These are phyloP conservation scores for Platerodrilus igneus DNA, from an alignment of 2,888 invertebrate genomes.

Conservation along the genomic window DNA sequence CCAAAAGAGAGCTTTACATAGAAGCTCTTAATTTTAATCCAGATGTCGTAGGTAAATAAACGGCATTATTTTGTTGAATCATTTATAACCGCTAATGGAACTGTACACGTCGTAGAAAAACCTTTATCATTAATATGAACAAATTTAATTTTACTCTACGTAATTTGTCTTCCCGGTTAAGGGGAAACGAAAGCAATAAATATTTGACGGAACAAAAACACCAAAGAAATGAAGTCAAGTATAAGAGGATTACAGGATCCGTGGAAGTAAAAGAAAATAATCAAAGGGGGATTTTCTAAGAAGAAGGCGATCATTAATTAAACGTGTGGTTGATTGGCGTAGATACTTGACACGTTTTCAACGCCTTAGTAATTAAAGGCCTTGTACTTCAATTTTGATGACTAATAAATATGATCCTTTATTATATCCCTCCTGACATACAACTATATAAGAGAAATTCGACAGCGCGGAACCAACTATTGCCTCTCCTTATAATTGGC, in stretches of 20 bases:
- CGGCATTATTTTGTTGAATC: constrained; percentile 40
- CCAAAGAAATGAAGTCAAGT: constrained; percentile 23
- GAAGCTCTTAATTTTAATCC: constrained; percentile 37
- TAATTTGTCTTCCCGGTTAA: constrained; percentile 4
- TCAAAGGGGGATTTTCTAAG: constrained; percentile 31
- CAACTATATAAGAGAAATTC: constrained; percentile 36
- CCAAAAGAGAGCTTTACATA: constrained; percentile 19
- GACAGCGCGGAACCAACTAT: constrained; percentile 39
- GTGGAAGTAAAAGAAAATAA: constrained; percentile 35
- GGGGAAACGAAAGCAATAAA: constrained; percentile 10
- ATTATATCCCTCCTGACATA: constrained; percentile 20
- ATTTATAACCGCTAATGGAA: constrained; percentile 44
- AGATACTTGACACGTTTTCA: constrained; percentile 34
- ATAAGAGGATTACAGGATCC: constrained; percentile 38
- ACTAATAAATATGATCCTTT: constrained; percentile 18
- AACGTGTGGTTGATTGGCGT: constrained; percentile 35
- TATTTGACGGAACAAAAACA: constrained; percentile 4
- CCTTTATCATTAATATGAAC: constrained; percentile 21
- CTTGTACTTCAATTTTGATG: background rate
- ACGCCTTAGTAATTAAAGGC: constrained; percentile 33
- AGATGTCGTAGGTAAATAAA: constrained; percentile 35
- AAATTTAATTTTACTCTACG: constrained; percentile 23
- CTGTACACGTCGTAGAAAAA: constrained; percentile 26
- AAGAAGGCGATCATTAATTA: constrained; percentile 34
- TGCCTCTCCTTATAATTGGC: constrained; percentile 42